Evolutionary conservation across 2,888 invertebrate genomes (phyloP).

Genomic region (Drosophila paucipuncta): DNA sequence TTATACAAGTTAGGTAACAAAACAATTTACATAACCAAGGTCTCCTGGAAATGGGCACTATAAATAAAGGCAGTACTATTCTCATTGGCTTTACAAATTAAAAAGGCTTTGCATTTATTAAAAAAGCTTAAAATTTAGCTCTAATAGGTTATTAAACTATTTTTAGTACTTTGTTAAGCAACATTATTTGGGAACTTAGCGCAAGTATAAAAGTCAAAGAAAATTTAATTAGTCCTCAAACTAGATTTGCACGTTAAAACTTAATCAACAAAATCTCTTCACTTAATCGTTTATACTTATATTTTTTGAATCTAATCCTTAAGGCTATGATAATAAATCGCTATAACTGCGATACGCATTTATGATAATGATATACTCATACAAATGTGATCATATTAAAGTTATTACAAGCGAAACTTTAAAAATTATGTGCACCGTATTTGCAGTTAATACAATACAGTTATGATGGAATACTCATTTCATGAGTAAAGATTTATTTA

Average conservation of each 20-base stretch:
- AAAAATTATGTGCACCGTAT: neutral
- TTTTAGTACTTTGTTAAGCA: neutral
- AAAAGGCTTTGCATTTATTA: neutral
- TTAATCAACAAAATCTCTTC: neutral
- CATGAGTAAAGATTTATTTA: neutral
- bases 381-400: neutral
- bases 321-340: neutral
- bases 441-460: neutral
- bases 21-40: neutral
- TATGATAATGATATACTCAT: neutral
- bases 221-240: neutral
- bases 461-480: neutral
- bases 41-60: neutral
- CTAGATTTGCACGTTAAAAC: neutral
- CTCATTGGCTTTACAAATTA: neutral
- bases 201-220: neutral
- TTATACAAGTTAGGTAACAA: neutral
- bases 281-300: fast-evolving
- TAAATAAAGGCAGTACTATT: neutral
- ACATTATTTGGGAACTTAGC: neutral
- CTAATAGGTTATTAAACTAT: neutral
- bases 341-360: neutral
- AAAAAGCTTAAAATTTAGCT: neutral
- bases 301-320: neutral
- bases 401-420: neutral